A percentile compares a stretch with the other conserved stretches of the same genome.
These are phyloP conservation scores for Stratiomys singularior DNA, from an alignment of 2,888 invertebrate genomes.

Conservation along the genomic window DNA sequence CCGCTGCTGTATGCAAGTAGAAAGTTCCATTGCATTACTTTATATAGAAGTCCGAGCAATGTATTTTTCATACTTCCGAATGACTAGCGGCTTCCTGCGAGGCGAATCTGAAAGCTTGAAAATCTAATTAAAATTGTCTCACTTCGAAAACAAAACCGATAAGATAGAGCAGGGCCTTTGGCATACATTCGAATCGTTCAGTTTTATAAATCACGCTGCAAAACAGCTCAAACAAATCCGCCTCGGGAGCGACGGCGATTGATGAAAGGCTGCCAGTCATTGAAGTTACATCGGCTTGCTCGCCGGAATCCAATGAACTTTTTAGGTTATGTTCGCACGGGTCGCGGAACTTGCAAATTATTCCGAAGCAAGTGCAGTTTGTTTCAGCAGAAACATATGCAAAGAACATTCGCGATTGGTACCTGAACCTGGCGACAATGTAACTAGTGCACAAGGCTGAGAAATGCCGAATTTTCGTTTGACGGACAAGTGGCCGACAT, in stretches of 20 bases:
- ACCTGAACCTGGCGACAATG: not conserved
- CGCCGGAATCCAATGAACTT: constrained; percentile 22
- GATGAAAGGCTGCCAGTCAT: not conserved
- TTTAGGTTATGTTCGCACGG: constrained; percentile 17
- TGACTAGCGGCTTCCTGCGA: too few relatives aligned
- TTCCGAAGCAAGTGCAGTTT: not conserved
- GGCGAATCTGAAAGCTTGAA: too few relatives aligned
- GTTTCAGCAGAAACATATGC: not conserved
- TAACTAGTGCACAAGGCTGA: not conserved
- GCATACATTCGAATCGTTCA: not conserved
- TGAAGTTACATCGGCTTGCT: not conserved
- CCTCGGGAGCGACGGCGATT: not conserved
- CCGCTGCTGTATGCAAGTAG: too few relatives aligned
- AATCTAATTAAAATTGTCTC: too few relatives aligned
- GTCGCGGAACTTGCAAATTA: not conserved
- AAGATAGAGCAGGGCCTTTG: not conserved
- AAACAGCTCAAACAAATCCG: not conserved
- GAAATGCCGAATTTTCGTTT: too few relatives aligned
- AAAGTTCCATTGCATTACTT: too few relatives aligned
- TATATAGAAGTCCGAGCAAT: too few relatives aligned
- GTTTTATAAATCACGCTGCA: not conserved
- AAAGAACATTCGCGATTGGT: not conserved
- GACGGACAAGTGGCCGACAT: not conserved
- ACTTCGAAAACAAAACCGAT: not conserved
- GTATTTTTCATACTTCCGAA: too few relatives aligned